phyloP scores from a whole-genome alignment of 1,140 invertebrate species.

The Ips nitidus region DNA sequence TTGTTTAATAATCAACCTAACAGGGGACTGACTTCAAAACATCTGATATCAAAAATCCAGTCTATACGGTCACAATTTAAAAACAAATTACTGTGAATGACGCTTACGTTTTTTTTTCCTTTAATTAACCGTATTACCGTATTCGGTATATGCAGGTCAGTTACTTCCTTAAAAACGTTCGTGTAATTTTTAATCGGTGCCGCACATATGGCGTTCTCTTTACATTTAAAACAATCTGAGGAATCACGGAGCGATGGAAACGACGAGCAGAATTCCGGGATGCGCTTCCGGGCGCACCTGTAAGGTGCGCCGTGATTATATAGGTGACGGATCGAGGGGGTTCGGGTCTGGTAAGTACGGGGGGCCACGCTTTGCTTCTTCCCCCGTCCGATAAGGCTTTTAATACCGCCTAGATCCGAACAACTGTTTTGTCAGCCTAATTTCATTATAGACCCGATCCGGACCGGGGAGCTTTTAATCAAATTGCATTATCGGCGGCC shows the following conservation, averaged over 20 bases:
- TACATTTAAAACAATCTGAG: neutral
- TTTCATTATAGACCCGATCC: neutral
- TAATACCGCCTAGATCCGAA: neutral
- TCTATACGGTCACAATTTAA: no score
- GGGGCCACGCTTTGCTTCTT: neutral
- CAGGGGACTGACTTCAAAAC: no score
- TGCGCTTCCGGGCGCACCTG: slow-evolving; percentile 9
- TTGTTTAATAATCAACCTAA: no score
- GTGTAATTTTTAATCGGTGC: no score
- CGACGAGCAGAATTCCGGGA: slow-evolving; percentile 5
- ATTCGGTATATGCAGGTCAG: no score
- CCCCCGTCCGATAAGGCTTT: no score
- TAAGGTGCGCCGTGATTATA: slow-evolving; percentile 5
- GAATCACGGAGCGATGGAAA: neutral
- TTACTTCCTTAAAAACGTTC: no score
- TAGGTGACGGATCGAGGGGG: neutral
- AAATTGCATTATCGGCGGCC: slow-evolving; percentile 36
- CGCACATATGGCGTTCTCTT: no score
- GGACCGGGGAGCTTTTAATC: slow-evolving; percentile 25
- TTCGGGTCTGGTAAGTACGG: neutral
- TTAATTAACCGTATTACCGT: no score
- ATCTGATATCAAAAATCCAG: no score
- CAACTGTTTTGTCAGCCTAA: neutral
- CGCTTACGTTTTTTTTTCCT: no score
- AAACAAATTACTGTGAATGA: no score